Conservation (phyloP, 2,888 invertebrate genomes). For the Melinopterus prodromus region DNA sequence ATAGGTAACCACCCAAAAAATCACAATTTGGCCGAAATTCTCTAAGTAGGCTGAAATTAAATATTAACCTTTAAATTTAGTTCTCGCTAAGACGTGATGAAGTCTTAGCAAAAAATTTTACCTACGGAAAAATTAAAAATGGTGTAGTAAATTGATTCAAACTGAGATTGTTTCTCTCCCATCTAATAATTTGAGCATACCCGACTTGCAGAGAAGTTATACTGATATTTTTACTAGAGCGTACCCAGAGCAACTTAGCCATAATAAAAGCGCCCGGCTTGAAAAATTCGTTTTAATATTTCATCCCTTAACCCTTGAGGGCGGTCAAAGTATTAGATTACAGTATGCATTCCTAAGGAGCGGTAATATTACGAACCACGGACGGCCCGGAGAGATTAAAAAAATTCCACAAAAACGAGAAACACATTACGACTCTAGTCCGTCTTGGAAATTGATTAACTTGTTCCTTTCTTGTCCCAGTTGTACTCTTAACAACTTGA, state of each 20-base stretch:
- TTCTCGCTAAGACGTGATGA: too few species aligned
- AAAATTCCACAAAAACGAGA: conserved; percentile 4
- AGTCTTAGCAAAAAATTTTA: too few species aligned
- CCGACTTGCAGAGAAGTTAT: not conserved
- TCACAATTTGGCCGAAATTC: too few species aligned
- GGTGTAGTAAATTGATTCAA: too few species aligned
- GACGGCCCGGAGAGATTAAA: not conserved
- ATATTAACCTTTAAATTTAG: too few species aligned
- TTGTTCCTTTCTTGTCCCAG: not conserved
- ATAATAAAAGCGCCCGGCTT: not conserved
- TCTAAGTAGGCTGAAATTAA: too few species aligned
- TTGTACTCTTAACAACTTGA: not conserved
- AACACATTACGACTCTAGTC: not conserved
- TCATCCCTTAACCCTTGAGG: conserved; percentile 4
- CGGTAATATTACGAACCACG: not conserved
- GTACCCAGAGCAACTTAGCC: not conserved
- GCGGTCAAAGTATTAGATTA: not conserved
- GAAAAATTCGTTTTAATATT: not conserved
- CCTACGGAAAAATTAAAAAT: too few species aligned
- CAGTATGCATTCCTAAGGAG: not conserved
- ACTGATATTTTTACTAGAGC: not conserved
- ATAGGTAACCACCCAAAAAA: too few species aligned
- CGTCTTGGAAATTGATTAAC: conserved; percentile 4
- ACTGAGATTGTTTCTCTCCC: too few species aligned
- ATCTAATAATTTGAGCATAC: too few species aligned